Conservation (phyloP, 2,888 invertebrate genomes). For the Drosophila diplacantha region DNA sequence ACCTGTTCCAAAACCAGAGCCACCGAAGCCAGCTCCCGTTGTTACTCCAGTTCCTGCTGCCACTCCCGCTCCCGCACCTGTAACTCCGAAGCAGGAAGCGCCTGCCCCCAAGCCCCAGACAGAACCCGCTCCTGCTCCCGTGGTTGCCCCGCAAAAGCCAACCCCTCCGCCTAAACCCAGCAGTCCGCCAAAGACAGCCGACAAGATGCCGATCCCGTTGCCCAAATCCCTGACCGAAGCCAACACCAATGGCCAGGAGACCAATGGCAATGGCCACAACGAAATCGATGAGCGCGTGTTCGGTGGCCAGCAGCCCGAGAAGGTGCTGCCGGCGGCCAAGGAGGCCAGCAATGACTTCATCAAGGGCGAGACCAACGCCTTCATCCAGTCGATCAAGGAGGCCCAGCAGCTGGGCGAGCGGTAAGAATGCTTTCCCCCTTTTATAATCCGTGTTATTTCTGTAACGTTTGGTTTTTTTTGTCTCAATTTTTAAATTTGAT, state of each 20-base stretch:
- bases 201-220: constrained; percentile 64
- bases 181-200: constrained; percentile 34
- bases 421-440: constrained; percentile 44
- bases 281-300: constrained; percentile 66
- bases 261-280: constrained; percentile 38
- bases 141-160: constrained; percentile 44
- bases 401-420: constrained; percentile 59
- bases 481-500: constrained; percentile 50
- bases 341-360: constrained; percentile 75
- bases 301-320: constrained; percentile 57
- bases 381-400: constrained; percentile 66
- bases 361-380: constrained; percentile 67
- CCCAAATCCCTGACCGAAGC: constrained; percentile 46
- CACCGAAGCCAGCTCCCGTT: constrained; percentile 24
- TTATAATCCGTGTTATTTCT: constrained; percentile 31
- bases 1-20: constrained; percentile 26
- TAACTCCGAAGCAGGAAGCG: constrained; percentile 18
- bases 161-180: constrained; percentile 38
- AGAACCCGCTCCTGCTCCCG: constrained; percentile 36
- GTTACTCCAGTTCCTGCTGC: constrained; percentile 19
- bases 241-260: constrained; percentile 44
- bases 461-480: constrained; percentile 30
- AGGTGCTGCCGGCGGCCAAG: constrained; percentile 71
- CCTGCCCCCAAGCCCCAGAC: constrained; percentile 24
- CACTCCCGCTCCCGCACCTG: constrained; percentile 24